Conservation (phyloP, 2,888 invertebrate species). For the Calameuta filiformis region DNA sequence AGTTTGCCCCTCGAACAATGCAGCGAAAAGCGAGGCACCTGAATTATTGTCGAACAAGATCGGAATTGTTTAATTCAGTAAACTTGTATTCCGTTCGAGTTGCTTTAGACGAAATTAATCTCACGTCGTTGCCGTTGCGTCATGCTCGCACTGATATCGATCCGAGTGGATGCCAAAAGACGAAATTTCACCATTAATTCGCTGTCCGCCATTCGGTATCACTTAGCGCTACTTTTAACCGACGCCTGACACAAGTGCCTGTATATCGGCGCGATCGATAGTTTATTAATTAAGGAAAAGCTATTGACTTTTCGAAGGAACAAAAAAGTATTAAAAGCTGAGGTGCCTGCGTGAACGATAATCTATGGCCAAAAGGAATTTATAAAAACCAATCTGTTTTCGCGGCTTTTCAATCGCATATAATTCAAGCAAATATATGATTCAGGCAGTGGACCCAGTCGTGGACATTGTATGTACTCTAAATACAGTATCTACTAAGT, state of each 20-base stretch:
- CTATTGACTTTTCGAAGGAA: not conserved
- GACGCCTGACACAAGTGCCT: not conserved
- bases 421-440: not conserved
- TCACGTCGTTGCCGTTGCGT: not conserved
- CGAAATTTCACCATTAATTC: too few relatives aligned
- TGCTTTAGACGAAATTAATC: slow-evolving; percentile 18
- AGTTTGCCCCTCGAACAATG: slow-evolving; percentile 19
- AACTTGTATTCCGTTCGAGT: slow-evolving; percentile 20
- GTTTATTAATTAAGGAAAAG: not conserved
- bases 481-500: too few relatives aligned
- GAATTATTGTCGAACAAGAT: slow-evolving; percentile 21
- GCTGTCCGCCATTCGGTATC: not conserved
- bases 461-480: too few relatives aligned
- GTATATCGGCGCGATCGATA: not conserved
- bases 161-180: too few relatives aligned
- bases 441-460: not conserved
- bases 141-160: not conserved
- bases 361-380: not conserved
- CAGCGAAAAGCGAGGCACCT: slow-evolving; percentile 16
- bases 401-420: not conserved
- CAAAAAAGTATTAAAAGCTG: not conserved
- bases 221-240: not conserved
- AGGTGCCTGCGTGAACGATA: not conserved
- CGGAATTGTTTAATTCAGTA: slow-evolving; percentile 20
- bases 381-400: not conserved